Evolutionary conservation across 2,797 vertebrate genomes (phyloP).

Genomic region (Falco berigora): DNA sequence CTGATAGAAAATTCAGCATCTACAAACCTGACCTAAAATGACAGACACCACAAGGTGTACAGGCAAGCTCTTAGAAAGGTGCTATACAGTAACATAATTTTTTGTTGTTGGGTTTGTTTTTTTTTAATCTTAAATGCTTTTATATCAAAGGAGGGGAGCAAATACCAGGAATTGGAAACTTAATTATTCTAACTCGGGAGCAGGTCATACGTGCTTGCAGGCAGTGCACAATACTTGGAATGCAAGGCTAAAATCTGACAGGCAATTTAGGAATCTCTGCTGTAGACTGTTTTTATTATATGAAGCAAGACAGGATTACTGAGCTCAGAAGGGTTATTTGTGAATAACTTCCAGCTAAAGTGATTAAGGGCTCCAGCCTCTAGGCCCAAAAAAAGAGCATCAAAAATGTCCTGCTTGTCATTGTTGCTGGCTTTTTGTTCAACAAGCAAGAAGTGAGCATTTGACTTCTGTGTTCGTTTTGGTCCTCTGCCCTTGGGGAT

Average conservation of each 20-base stretch:
- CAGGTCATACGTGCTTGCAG: neutral
- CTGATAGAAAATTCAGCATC: neutral
- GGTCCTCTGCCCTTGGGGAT: neutral
- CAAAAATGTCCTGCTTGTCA: neutral
- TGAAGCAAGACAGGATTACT: neutral
- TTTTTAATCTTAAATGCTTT: neutral
- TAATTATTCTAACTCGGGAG: neutral
- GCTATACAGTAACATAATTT: neutral
- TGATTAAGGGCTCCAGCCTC: neutral
- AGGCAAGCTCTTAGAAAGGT: neutral
- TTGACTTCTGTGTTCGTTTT: neutral
- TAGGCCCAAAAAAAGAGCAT: neutral
- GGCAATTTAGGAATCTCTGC: neutral
- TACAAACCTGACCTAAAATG: neutral
- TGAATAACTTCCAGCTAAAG: constrained; percentile 3
- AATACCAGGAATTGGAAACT: neutral
- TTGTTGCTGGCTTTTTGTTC: neutral
- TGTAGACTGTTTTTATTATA: neutral
- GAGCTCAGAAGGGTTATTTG: neutral
- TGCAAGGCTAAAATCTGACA: neutral
- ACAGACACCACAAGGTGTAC: neutral
- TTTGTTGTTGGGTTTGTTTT: no score
- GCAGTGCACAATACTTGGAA: neutral
- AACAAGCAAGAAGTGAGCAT: neutral
- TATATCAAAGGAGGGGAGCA: neutral